Percentiles rank a stretch among this genome's conserved stretches.
Evolutionary conservation across 2,888 invertebrate species (phyloP).

Genomic region (Noctua janthe): DNA sequence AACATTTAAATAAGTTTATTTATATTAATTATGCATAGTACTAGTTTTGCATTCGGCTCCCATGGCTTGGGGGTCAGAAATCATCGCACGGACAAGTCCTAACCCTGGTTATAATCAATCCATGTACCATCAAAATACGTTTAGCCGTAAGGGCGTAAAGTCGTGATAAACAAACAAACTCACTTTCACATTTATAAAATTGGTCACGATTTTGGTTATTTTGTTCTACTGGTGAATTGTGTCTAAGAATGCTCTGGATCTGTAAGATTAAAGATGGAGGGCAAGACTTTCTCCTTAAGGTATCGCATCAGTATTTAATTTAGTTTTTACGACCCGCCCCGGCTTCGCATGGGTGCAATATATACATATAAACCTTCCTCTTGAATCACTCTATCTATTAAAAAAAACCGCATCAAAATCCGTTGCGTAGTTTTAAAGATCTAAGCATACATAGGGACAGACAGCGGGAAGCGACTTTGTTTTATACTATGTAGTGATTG

Average conservation of each 20-base stretch:
- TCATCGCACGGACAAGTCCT: neutral
- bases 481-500: too few relatives aligned
- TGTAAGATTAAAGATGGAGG: neutral
- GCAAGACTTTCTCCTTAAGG: neutral
- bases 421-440: too few relatives aligned
- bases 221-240: neutral
- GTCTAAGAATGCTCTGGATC: neutral
- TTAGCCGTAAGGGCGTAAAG: neutral
- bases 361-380: too few relatives aligned
- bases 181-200: neutral
- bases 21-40: neutral
- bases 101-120: neutral
- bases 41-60: neutral
- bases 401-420: too few relatives aligned
- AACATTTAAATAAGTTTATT: neutral
- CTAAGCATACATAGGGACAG: too few relatives aligned
- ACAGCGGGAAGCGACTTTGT: too few relatives aligned
- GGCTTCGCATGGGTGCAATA: too few relatives aligned
- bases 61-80: neutral
- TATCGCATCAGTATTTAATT: neutral
- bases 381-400: too few relatives aligned
- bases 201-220: neutral
- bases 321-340: neutral
- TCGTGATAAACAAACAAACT: neutral
- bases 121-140: neutral